Evolutionary conservation across 2,113 vertebrate genomes (phyloP).

Genomic region (Bucco capensis): DNA sequence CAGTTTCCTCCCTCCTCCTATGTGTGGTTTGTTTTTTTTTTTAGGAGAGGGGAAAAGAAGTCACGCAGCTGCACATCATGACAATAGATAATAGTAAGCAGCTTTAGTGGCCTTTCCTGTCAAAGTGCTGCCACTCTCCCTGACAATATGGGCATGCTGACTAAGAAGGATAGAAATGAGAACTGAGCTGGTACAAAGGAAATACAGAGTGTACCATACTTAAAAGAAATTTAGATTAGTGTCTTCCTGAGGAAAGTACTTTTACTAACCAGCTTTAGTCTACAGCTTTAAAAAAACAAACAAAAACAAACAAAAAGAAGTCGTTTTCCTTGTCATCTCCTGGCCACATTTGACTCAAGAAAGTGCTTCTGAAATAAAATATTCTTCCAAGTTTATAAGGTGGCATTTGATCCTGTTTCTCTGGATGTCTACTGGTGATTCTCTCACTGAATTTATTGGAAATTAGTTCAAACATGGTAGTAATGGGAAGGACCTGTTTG

Average conservation of each 20-base stretch:
- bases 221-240: background rate
- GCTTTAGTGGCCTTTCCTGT: background rate
- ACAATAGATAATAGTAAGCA: background rate
- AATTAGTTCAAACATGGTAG: background rate
- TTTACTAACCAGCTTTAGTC: background rate
- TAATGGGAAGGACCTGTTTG: background rate
- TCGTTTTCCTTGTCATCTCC: background rate
- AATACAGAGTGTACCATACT: background rate
- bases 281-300: background rate
- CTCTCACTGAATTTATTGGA: background rate
- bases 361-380: background rate
- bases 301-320: no score
- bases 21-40: background rate
- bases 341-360: background rate
- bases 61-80: background rate
- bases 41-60: background rate
- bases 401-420: background rate
- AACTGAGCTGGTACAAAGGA: background rate
- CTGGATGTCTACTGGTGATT: background rate
- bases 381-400: background rate
- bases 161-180: background rate
- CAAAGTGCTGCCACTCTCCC: background rate
- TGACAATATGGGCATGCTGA: background rate
- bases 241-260: background rate
- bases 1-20: background rate